Conservation (phyloP, 2,888 invertebrate genomes). For the Sinotaia quadrata region DNA sequence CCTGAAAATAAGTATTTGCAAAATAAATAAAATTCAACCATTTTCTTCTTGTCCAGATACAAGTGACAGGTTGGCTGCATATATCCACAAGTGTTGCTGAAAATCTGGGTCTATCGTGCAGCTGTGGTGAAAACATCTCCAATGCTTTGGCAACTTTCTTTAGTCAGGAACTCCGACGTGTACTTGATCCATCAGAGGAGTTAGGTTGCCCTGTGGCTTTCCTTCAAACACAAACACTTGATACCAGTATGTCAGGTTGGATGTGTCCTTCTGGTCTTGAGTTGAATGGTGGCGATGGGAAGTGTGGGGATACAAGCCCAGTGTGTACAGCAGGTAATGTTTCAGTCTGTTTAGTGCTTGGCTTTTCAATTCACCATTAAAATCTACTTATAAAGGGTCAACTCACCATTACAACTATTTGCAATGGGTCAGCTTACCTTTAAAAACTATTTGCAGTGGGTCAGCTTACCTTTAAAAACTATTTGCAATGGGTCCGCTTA, state of each 20-base stretch:
- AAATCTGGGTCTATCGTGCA: slow-evolving; percentile 16
- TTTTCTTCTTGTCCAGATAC: too few species aligned
- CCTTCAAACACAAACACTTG: slow-evolving; percentile 4
- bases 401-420: too few species aligned
- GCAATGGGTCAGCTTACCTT: too few species aligned
- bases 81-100: slow-evolving; percentile 1
- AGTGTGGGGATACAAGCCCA: slow-evolving; percentile 23
- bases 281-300: neutral
- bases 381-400: too few species aligned
- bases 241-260: slow-evolving; percentile 21
- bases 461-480: too few species aligned
- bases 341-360: neutral
- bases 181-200: slow-evolving; percentile 25
- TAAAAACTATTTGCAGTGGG: too few species aligned
- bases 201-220: slow-evolving; percentile 24
- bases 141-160: neutral
- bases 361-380: too few species aligned
- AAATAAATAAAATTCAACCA: too few species aligned
- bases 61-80: slow-evolving; percentile 6
- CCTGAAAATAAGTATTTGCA: too few species aligned
- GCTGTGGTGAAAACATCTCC: slow-evolving; percentile 21
- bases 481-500: too few species aligned
- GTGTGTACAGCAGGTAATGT: slow-evolving; percentile 27
- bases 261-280: slow-evolving; percentile 26
- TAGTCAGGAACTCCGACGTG: neutral